Evolutionary conservation across 2,888 invertebrate genomes (phyloP), one percentile per base, ranked within the genome.

Genomic region (Hemicrepidius hirtus): DNA sequence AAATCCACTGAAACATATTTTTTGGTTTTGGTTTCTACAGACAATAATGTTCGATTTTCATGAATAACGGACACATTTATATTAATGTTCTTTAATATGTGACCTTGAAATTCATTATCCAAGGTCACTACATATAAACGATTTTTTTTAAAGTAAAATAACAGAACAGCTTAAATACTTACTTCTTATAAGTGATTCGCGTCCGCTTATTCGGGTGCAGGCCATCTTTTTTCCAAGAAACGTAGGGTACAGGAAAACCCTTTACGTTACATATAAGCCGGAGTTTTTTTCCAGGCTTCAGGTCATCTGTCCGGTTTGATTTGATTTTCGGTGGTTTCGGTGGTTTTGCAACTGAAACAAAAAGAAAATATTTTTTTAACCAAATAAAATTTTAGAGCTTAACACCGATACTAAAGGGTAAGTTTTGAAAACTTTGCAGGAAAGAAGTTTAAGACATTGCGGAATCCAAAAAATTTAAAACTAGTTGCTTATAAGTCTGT

Each of bases 181-280:
- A 91, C 91, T 91, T 91, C 86, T 88, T 91, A 83, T 88, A 89
- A 82, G 89, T 90, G 88, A 91, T 91, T 86, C 89, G 89, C 84
- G 89, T 88, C 82, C 89, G 86, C 78, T 88, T 87, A 75, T 89
- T 88, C 71, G 89, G 90, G 82, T 90, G 90, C 80, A 92, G 88
- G 80, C 91, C 92, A 88, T 94, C 91, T 87, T 92, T 92, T 88
- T 91, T 93, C 96, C 96, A 97, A 80, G 92, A 90, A 80, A 96
- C 92, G 78, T 92, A 90, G 28, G 96, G 96, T 75, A 93, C 91
- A 49, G 96, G 96, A 79, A 92, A 90, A 37, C 93, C 94, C 85
- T 90, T 90, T 78, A 94, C 93, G 78, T 90, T 91, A 86, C 95
- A 95, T 81, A 92, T 91, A 82, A 96, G 90, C 82, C 89, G 88